These are phyloP conservation scores for Origma solitaria DNA, from an alignment of 2,113 vertebrate genomes.

Conservation along the genomic window DNA sequence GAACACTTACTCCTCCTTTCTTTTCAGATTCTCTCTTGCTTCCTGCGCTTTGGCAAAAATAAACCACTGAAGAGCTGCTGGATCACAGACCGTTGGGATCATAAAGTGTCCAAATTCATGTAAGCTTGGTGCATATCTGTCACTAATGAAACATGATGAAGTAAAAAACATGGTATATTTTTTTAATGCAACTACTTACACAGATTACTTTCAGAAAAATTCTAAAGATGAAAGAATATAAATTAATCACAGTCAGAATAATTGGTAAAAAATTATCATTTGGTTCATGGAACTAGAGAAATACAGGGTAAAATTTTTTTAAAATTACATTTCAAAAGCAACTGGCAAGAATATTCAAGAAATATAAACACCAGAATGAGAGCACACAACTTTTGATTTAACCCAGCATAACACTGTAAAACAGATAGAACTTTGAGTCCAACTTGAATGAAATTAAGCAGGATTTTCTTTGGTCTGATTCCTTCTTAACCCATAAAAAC, in stretches of 20 bases:
- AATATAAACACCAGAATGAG: not conserved
- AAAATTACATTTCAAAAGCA: not conserved
- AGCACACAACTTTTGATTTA: not conserved
- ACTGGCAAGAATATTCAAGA: not conserved
- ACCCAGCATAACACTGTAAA: not conserved
- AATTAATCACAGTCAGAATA: not conserved
- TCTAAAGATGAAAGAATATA: not conserved
- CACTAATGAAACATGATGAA: constrained; percentile 66
- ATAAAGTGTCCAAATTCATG: constrained; percentile 89
- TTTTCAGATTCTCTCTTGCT: constrained; percentile 79
- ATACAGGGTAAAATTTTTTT: not conserved
- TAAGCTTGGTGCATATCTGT: constrained; percentile 79
- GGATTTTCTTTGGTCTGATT: not conserved
- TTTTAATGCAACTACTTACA: not conserved
- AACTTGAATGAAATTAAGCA: not conserved
- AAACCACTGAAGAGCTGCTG: constrained; percentile 80
- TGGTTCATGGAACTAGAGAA: not conserved
- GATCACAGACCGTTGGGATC: constrained; percentile 81
- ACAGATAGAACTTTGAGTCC: not conserved
- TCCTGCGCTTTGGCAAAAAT: constrained; percentile 83
- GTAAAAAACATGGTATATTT: not conserved
- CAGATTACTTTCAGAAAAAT: not conserved
- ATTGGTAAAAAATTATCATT: not conserved
- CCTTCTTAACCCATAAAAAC: not conserved
- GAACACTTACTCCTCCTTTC: constrained; percentile 80